These are phyloP conservation scores for Dinoponera quadriceps DNA, from an alignment of 1,140 invertebrate species.

Conservation along the genomic window DNA sequence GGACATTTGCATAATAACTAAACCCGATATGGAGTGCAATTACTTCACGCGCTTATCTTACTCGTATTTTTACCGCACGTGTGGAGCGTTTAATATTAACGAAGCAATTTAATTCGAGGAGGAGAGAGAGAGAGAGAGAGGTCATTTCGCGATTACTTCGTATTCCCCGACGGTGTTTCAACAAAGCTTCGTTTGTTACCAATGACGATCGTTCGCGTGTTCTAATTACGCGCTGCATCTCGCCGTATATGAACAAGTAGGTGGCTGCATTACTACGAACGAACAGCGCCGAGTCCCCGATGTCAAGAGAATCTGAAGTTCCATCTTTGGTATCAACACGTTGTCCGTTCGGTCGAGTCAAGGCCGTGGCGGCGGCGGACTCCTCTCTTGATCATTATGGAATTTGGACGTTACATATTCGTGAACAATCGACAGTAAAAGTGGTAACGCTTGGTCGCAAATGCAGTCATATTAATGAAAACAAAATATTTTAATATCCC, in stretches of 20 bases:
- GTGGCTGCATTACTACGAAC: conserved; percentile 51
- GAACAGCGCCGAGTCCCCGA: background rate
- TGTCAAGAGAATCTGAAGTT: conserved; percentile 5
- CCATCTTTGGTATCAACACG: conserved; percentile 42
- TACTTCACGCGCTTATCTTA: background rate
- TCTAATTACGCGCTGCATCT: conserved; percentile 62
- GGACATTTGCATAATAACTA: conserved; percentile 19
- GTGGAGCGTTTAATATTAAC: conserved; percentile 66
- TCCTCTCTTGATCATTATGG: background rate
- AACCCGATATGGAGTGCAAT: background rate
- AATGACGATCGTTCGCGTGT: conserved; percentile 63
- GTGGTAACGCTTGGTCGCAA: background rate
- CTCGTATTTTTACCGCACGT: conserved; percentile 35
- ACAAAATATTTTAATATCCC: conserved; percentile 1
- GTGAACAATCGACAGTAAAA: conserved; percentile 16
- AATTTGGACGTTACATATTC: conserved; percentile 21
- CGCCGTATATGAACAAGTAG: conserved; percentile 51
- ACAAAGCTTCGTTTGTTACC: conserved; percentile 73
- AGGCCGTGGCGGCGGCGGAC: background rate
- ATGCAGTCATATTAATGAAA: background rate
- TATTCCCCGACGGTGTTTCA: conserved; percentile 60
- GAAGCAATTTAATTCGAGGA: conserved; percentile 42
- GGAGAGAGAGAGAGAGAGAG: background rate
- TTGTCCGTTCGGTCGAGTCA: background rate
- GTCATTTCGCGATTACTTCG: conserved; percentile 38